These are phyloP conservation scores for Xanthia togata DNA, from an alignment of 2,888 invertebrate species.

Conservation along the genomic window DNA sequence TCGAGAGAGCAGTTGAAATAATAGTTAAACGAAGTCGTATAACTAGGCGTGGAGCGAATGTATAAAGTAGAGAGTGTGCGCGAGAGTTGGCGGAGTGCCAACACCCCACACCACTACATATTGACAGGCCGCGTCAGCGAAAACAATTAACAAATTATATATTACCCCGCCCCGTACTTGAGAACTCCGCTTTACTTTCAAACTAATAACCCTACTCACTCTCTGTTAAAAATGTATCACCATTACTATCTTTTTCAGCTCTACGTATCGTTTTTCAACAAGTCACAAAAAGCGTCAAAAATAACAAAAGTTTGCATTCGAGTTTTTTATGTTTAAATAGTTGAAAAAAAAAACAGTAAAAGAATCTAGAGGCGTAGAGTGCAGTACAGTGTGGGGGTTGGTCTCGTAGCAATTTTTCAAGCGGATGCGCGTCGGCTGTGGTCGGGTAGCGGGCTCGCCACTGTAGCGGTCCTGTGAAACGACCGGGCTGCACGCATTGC, in stretches of 20 bases:
- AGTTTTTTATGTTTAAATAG: conserved; percentile 14
- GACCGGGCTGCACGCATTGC: conserved; percentile 64
- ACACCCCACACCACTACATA: conserved; percentile 70
- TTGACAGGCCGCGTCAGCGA: conserved; percentile 72
- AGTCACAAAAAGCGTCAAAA: background rate
- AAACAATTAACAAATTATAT: conserved; percentile 77
- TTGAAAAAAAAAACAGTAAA: conserved; percentile 21
- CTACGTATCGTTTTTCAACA: conserved; percentile 6
- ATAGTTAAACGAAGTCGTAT: conserved; percentile 83
- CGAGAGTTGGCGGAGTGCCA: conserved; percentile 80
- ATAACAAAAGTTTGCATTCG: conserved; percentile 7
- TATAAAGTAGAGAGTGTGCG: conserved; percentile 77
- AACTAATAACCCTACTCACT: background rate
- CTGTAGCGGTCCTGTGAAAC: conserved; percentile 59
- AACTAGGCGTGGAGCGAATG: conserved; percentile 78
- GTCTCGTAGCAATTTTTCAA: conserved; percentile 64
- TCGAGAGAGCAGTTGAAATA: conserved; percentile 78
- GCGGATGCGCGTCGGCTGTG: conserved; percentile 53
- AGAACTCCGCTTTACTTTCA: conserved; percentile 15
- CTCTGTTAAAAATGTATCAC: background rate
- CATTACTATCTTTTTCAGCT: background rate
- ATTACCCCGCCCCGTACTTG: conserved; percentile 41
- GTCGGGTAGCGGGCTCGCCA: conserved; percentile 47
- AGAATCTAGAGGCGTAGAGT: conserved; percentile 35
- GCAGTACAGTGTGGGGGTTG: conserved; percentile 44